These are phyloP conservation scores for Heterodera filipjevi DNA, from an alignment of 2,888 invertebrate genomes.

Conservation along the genomic window DNA sequence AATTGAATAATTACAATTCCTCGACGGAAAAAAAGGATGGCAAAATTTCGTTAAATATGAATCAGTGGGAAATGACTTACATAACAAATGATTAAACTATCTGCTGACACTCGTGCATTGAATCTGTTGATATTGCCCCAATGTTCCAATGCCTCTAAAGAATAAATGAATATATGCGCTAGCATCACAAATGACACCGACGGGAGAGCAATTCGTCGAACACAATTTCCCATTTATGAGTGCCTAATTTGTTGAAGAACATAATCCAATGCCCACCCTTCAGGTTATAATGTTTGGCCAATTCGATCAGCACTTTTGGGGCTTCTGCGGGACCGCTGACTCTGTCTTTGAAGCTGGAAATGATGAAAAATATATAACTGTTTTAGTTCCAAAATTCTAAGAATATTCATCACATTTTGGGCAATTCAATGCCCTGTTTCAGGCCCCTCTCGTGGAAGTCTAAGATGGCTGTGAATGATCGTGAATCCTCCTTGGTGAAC, in stretches of 20 bases:
- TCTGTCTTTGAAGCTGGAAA: constrained; percentile 14
- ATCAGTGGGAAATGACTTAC: not conserved
- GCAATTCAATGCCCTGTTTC: not conserved
- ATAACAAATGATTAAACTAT: constrained; percentile 26
- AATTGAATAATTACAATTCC: not conserved
- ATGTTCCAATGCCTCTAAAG: constrained; percentile 16
- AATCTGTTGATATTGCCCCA: constrained; percentile 21
- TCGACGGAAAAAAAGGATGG: no score
- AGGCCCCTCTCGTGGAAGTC: not conserved
- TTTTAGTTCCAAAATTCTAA: not conserved
- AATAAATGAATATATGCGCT: not conserved
- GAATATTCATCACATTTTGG: constrained; percentile 20
- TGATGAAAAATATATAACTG: not conserved
- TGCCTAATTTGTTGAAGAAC: constrained; percentile 22
- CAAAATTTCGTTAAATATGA: no score
- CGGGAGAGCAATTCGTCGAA: constrained; percentile 18
- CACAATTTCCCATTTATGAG: constrained; percentile 6
- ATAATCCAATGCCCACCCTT: constrained; percentile 24
- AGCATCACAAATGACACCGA: not conserved
- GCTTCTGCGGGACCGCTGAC: not conserved
- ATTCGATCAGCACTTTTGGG: constrained; percentile 6
- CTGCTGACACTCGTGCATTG: constrained; percentile 12
- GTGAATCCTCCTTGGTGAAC: not conserved
- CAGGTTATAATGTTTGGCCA: constrained; percentile 14
- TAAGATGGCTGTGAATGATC: constrained; percentile 3